phyloP scores from a whole-genome alignment of 2,888 invertebrate genomes.

The Leptopterna dolabrata region DNA sequence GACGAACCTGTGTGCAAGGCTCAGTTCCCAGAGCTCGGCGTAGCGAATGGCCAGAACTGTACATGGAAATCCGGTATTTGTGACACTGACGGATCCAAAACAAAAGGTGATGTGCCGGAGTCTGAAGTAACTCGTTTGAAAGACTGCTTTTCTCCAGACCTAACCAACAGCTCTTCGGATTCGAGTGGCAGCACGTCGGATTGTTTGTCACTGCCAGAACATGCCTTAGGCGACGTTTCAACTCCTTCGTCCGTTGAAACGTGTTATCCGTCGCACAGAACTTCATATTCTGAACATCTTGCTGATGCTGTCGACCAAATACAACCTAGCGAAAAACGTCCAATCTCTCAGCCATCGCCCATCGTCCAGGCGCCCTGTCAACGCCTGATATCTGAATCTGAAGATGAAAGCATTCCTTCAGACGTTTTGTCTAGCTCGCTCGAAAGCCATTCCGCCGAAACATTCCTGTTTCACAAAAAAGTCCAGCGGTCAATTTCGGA shows the following conservation, averaged over 20 bases:
- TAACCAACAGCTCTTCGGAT: neutral
- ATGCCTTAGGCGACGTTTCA: neutral
- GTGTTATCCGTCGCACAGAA: neutral
- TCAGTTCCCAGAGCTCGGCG: neutral
- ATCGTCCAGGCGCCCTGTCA: neutral
- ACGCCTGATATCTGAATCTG: constrained; percentile 4
- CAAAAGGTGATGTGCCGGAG: neutral
- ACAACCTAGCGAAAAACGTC: neutral
- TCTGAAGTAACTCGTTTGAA: neutral
- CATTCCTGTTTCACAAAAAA: neutral
- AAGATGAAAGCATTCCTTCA: constrained; percentile 1
- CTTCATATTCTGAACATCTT: neutral
- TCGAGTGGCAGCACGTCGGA: neutral
- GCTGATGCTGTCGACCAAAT: neutral
- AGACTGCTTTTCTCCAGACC: neutral
- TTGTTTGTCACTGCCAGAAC: neutral
- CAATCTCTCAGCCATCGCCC: neutral
- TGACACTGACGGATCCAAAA: neutral
- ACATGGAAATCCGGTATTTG: neutral
- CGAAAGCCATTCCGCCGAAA: constrained; percentile 18
- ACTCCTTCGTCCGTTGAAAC: neutral
- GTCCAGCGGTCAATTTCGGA: constrained; percentile 60
- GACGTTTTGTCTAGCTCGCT: constrained; percentile 24
- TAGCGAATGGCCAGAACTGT: neutral
- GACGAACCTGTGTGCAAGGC: neutral